Evolutionary conservation across 2,888 invertebrate species (phyloP), one percentile per base, ranked within the genome.

Genomic region (Bellardia bayeri): DNA sequence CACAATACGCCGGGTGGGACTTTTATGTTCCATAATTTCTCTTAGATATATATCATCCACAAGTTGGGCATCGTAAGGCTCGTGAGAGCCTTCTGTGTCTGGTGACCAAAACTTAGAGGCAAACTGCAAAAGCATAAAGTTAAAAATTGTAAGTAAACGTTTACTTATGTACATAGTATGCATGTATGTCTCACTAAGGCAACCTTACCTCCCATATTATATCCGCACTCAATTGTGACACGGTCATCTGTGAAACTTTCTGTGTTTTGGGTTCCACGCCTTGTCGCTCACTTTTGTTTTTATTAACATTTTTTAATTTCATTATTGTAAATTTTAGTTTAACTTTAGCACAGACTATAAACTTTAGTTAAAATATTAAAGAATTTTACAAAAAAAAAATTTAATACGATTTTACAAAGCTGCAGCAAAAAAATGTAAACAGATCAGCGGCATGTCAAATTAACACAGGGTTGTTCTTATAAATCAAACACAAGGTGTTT

Each of bases 51-150:
- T 97, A 90, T 98, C 96, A 91, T 98, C 98, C 89, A 99, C 96
- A 90, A 99, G 95, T 91, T 96, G 94, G 40, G 96, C 94, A 94
- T 97, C 96, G 91, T 96, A 98, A 66, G 96, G 95, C 90, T 96
- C 93, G 94, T 97, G 97, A 4, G 95, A 94, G 11, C 95, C 95
- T 79, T 95, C 94, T 0, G 97, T 97, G 92, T 97, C 96, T 0
- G 98, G 98, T 0, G 98, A 97, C 99, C 99, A 99, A 93, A 98
- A 98, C 92, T 97, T 96, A 87, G 96, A 96, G 2, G 99, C 98
- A 42, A 99, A 95, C 98, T 98, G 37, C 9, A 74, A 79, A 30
- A 2, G n/a, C 14, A 5, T 2, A 45, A 45, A 45, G 45, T 45
- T 45, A 9, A 8, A 30, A 23, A 23, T n/a, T 23, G 23, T 23